phyloP scores from a whole-genome alignment of 2,113 vertebrate genomes.

The Rhea pennata region DNA sequence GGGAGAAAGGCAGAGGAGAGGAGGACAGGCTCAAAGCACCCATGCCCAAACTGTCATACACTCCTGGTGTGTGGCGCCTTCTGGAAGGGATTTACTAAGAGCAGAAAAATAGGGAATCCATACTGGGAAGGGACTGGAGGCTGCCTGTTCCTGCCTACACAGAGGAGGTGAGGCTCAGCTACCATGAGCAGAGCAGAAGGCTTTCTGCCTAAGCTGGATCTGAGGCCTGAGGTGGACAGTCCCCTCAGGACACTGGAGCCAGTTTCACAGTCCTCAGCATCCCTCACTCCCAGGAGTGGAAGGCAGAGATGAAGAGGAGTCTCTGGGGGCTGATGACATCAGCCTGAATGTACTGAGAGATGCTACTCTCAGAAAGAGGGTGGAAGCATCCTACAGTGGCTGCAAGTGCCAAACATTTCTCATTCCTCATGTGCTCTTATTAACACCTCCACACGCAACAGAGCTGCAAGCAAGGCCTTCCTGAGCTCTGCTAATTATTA shows the following conservation, averaged over 20 bases:
- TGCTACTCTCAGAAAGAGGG: background rate
- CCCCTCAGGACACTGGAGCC: background rate
- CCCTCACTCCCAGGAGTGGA: background rate
- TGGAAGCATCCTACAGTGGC: background rate
- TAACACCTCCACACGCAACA: constrained; percentile 26
- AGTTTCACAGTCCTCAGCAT: accelerated
- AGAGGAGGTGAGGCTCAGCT: background rate
- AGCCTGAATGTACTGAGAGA: background rate
- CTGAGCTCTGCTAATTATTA: constrained; percentile 58
- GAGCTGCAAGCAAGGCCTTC: constrained; percentile 38
- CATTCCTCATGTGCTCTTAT: constrained; percentile 4
- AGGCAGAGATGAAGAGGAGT: background rate
- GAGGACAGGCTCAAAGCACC: background rate
- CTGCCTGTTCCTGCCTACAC: background rate
- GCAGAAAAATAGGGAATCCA: background rate
- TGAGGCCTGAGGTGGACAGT: background rate
- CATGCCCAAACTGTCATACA: background rate
- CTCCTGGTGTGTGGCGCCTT: background rate
- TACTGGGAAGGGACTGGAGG: background rate
- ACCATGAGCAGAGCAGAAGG: background rate
- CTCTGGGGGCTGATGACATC: background rate
- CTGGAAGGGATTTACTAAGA: background rate
- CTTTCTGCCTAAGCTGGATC: background rate
- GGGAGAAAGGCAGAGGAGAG: background rate
- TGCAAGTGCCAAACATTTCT: background rate